Base-by-base conservation (phyloP, 2,888 invertebrate genomes). In the Pelosia muscerda region DNA sequence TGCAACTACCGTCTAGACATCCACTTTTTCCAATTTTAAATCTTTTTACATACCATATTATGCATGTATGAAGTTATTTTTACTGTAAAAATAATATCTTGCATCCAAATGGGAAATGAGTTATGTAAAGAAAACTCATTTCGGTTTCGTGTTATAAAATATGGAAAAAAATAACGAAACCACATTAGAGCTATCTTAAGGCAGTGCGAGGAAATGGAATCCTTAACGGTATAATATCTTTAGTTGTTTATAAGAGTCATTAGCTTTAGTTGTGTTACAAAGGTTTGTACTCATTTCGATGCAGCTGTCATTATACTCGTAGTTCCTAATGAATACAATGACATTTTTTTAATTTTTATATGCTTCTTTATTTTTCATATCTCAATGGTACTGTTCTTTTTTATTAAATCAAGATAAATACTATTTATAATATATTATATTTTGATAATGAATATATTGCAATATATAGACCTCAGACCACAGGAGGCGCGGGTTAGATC, bases 261-360 rank as follows among this genome's bases (percentile, higher is more conserved):
- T 81, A 81, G 73, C 73, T 74, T 76, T 79, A 76, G 75, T 75
- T 80, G 65, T 66, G 74, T 64, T 71, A 72, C 72, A 72, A 74
- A 73, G 74, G 77, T 81, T 81, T 76, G 74, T 77, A 76, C 68
- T 69, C 60, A 53, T 76, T 72, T 56, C 64, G 25, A 42, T 65
- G 62, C 4, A 76, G 63, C 69, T 77, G 77, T 67, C 59, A 49
- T 71, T 78, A 74, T 61, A n/a, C n/a, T n/a, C n/a, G n/a, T n/a
- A 69, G 70, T 65, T 72, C 60, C 61, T 72, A 77, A 77, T 72
- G 62, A 74, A 72, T 34, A 67, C 59, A 67, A 68, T 57, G 22
- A n/a, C n/a, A n/a, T 69, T 69, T 77, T 58, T 71, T 77, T 68
- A 3, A 9, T 31, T 38, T 71, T 67, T 28, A 54, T 34, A 59